Base-by-base conservation (phyloP, 2,113 vertebrate genomes). In the Chlamydotis undulata region DNA sequence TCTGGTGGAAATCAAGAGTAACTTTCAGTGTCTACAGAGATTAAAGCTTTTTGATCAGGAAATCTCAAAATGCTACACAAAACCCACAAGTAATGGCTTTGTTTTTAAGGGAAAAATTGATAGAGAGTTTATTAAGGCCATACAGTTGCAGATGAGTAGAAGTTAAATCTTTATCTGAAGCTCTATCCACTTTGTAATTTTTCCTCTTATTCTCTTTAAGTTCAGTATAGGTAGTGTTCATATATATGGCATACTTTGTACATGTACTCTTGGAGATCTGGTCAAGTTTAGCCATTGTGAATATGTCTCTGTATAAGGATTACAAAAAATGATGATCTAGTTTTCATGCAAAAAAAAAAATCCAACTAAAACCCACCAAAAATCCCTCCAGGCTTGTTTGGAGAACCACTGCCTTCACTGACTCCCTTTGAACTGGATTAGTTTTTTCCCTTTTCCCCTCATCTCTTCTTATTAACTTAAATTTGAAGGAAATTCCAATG, bases 341-440 rank as follows among this genome's bases (percentile, higher is more conserved):
- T 4, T 63, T 71, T 79, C 24, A 22, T 23, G 4, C 3, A 70
- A 56, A 4, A 43, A 4, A 43, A 41, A 67, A 52, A 59, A 29
- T 29, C 11, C 19, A 26, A 26, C 24, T 19, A n/a, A 60, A 61
- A 35, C 0, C 0, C 6, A 29, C 6, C 14, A 43, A 12, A 81
- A 59, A 50, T 50, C 12, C 8, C 5, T 49, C 25, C 16, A 31
- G 23, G 19, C 8, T 15, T 35, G 3, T 69, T 25, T 74, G 35
- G 37, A 53, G 74, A 86, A 67, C 16, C 13, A 29, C 11, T 29
- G 25, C 41, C 49, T 61, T 73, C 35, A 13, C 55, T 78, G 49
- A 17, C 1, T 1, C 18, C 21, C 39, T 50, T 47, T 57, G 55
- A 80, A 56, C 31, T 43, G 37, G 19, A 14, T 45, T 1, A 1